phyloP scores from a whole-genome alignment of 2,113 vertebrate species.

The Phaetusa simplex region DNA sequence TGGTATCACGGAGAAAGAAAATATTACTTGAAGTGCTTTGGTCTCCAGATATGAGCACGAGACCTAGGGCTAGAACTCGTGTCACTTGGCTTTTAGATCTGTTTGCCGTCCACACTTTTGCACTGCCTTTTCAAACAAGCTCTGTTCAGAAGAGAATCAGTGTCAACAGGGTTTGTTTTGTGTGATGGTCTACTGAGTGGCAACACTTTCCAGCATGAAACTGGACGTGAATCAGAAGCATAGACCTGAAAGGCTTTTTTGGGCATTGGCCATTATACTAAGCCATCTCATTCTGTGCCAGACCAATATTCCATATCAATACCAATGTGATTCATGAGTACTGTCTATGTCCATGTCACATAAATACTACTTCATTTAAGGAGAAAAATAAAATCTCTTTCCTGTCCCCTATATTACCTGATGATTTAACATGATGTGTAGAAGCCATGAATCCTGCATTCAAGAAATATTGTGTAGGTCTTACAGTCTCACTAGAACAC shows the following conservation, averaged over 20 bases:
- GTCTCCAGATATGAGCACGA: not conserved
- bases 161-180: not conserved
- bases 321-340: not conserved
- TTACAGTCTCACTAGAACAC: conserved; percentile 27
- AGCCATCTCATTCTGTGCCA: not conserved
- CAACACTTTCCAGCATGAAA: not conserved
- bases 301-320: not conserved
- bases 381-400: not conserved
- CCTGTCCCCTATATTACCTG: not conserved
- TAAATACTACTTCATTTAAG: not conserved
- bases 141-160: not conserved
- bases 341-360: not conserved
- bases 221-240: not conserved
- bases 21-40: not conserved
- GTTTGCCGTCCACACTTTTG: not conserved
- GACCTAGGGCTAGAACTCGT: not conserved
- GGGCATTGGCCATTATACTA: not conserved
- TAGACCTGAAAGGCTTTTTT: not conserved
- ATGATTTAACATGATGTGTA: not conserved
- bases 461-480: not conserved
- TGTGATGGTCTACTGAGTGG: rapidly evolving
- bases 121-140: not conserved
- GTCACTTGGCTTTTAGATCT: not conserved
- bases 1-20: not conserved
- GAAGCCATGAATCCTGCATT: not conserved